phyloP scores from a whole-genome alignment of 2,113 vertebrate genomes.

The Tursiops truncatus region DNA sequence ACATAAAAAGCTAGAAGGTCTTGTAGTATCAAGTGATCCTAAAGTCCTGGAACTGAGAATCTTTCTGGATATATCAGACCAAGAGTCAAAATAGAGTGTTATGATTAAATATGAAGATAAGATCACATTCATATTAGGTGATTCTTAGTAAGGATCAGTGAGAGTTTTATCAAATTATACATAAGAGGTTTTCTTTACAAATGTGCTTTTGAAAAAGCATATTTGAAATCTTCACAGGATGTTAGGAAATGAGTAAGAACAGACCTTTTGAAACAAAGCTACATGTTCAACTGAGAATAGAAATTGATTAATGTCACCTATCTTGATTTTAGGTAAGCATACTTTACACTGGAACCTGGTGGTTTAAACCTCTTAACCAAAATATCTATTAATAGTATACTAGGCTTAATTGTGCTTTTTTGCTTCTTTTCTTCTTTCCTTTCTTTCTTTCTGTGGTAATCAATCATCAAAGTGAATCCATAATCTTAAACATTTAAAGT shows the following conservation, averaged over 20 bases:
- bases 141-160: background rate
- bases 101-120: constrained; percentile 9
- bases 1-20: background rate
- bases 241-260: background rate
- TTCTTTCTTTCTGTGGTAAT: background rate
- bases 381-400: background rate
- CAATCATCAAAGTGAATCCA: background rate
- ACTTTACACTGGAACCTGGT: background rate
- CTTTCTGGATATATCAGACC: background rate
- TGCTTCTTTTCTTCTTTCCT: background rate
- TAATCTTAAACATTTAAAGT: constrained; percentile 13
- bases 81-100: background rate
- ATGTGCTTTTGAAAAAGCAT: background rate
- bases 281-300: background rate
- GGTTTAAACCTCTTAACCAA: background rate
- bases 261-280: background rate
- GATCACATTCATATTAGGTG: background rate
- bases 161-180: background rate
- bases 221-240: background rate
- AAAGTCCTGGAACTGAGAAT: background rate
- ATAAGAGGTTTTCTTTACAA: background rate
- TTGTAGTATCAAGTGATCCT: background rate
- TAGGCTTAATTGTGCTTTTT: background rate
- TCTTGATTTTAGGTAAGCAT: background rate
- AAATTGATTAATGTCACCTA: background rate